Percentiles rank a stretch among this genome's conserved stretches.
These are phyloP conservation scores for Cheiracanthium punctorium DNA, from an alignment of 2,888 invertebrate genomes.

Conservation along the genomic window DNA sequence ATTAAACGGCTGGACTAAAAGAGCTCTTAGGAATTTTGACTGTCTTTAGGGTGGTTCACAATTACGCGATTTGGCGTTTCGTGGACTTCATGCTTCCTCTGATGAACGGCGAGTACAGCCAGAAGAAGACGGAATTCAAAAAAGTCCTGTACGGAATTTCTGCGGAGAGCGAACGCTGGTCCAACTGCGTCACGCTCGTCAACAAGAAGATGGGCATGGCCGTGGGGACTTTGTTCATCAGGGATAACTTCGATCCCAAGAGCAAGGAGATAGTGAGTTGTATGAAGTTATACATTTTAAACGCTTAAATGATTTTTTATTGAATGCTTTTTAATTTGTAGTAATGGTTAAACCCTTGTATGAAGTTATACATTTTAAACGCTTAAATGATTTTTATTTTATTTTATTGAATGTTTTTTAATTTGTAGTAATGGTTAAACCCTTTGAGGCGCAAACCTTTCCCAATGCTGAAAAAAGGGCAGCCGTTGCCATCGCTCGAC, in stretches of 20 bases:
- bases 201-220: slow-evolving; percentile 92
- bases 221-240: slow-evolving; percentile 88
- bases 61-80: slow-evolving; percentile 86
- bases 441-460: too few relatives aligned
- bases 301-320: too few relatives aligned
- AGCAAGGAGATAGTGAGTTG: slow-evolving; percentile 80
- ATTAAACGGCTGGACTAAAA: too few relatives aligned
- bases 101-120: slow-evolving; percentile 83
- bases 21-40: too few relatives aligned
- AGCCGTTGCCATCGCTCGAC: too few relatives aligned
- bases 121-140: slow-evolving; percentile 84
- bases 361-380: neutral
- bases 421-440: too few relatives aligned
- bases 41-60: slow-evolving; percentile 81
- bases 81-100: slow-evolving; percentile 85
- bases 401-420: too few relatives aligned
- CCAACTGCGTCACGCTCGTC: slow-evolving; percentile 88
- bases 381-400: too few relatives aligned
- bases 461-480: too few relatives aligned
- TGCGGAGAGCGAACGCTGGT: slow-evolving; percentile 74
- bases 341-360: too few relatives aligned
- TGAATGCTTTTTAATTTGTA: too few relatives aligned
- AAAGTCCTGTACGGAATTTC: slow-evolving; percentile 83
- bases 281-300: neutral
- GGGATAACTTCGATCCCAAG: slow-evolving; percentile 86